These are phyloP conservation scores for Drosophila villosipedis DNA, from an alignment of 2,888 invertebrate genomes.

Conservation along the genomic window DNA sequence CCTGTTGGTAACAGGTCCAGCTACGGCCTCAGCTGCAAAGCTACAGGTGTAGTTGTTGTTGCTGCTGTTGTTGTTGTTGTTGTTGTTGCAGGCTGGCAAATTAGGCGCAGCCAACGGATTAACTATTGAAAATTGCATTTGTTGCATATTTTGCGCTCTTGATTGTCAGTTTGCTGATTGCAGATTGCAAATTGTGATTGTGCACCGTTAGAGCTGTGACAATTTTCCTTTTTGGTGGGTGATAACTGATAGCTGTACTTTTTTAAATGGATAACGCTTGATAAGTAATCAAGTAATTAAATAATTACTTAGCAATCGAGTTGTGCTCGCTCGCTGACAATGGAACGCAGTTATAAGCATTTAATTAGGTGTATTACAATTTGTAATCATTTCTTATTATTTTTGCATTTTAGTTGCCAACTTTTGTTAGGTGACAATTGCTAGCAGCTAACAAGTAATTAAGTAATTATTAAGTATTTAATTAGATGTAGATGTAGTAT, in stretches of 20 bases:
- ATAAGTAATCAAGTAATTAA: not conserved
- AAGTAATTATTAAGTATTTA: slow-evolving; percentile 8
- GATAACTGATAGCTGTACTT: slow-evolving; percentile 2
- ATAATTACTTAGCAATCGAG: not conserved
- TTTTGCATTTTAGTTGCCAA: not conserved
- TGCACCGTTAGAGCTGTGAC: slow-evolving; percentile 27
- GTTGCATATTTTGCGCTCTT: slow-evolving; percentile 53
- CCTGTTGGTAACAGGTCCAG: slow-evolving; percentile 64
- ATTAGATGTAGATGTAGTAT: not conserved
- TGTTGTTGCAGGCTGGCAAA: slow-evolving; percentile 41
- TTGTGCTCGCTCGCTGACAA: not conserved
- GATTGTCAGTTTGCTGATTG: slow-evolving; percentile 54
- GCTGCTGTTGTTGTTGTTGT: slow-evolving; percentile 29
- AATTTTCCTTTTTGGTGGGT: slow-evolving; percentile 17
- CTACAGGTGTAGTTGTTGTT: slow-evolving; percentile 49
- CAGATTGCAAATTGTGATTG: slow-evolving; percentile 37
- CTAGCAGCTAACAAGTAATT: slow-evolving; percentile 7
- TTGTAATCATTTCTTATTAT: not conserved
- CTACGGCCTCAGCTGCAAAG: slow-evolving; percentile 35
- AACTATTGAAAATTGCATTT: slow-evolving; percentile 56
- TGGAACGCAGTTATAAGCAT: not conserved
- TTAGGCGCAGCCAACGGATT: slow-evolving; percentile 60
- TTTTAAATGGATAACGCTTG: not conserved
- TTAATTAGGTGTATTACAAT: not conserved
- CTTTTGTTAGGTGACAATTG: slow-evolving; percentile 1